These are phyloP conservation scores for Pachyramphus minor DNA, from an alignment of 2,113 vertebrate species.

Conservation along the genomic window DNA sequence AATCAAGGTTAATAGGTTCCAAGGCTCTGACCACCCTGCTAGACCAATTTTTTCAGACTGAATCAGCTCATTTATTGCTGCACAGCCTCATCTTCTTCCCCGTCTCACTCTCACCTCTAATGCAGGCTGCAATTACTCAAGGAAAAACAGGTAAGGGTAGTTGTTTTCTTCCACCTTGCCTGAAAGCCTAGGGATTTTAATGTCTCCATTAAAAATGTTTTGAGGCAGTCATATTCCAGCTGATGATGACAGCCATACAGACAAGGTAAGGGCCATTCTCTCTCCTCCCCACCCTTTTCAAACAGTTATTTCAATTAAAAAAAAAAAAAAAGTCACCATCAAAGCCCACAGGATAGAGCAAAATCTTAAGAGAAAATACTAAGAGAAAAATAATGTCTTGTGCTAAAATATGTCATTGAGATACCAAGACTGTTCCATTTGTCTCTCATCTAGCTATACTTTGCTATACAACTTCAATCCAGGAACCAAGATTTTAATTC, in stretches of 20 bases:
- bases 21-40: not conserved
- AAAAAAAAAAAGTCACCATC: not conserved
- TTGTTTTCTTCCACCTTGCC: not conserved
- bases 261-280: not conserved
- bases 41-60: not conserved
- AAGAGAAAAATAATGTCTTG: not conserved
- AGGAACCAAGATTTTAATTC: not conserved
- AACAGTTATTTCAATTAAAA: not conserved
- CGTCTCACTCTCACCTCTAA: not conserved
- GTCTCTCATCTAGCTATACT: not conserved
- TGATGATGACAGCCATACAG: not conserved
- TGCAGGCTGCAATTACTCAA: not conserved
- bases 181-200: not conserved
- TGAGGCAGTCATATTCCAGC: not conserved
- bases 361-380: not conserved
- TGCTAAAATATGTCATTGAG: not conserved
- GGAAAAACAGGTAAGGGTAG: not conserved
- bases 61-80: not conserved
- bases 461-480: not conserved
- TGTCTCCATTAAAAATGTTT: not conserved
- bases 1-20: slow-evolving; percentile 8
- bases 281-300: not conserved
- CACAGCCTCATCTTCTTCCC: not conserved
- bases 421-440: not conserved
- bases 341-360: not conserved